These are phyloP conservation scores for Myzus persicae DNA, from an alignment of 1,140 invertebrate species.

Conservation along the genomic window DNA sequence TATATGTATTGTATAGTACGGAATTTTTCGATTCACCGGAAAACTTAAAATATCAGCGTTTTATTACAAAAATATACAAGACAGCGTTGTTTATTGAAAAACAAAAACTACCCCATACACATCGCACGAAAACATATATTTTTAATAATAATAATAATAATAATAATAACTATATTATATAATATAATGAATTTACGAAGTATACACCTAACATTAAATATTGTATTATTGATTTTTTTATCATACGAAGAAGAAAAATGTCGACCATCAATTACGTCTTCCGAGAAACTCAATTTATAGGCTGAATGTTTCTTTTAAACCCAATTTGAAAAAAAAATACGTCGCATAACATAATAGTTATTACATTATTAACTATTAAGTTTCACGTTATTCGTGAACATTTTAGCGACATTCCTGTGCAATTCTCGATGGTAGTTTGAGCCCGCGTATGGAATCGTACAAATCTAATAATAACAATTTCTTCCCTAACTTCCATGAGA, in stretches of 20 bases:
- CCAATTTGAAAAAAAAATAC: neutral
- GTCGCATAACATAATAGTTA: neutral
- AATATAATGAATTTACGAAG: neutral
- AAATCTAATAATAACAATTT: neutral
- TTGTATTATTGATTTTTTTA: neutral
- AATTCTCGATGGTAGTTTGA: neutral
- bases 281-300: neutral
- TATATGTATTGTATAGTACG: neutral
- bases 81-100: neutral
- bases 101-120: neutral
- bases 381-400: neutral
- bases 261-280: neutral
- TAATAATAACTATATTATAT: neutral
- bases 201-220: neutral
- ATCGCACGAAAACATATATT: neutral
- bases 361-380: constrained; percentile 19
- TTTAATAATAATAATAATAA: neutral
- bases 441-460: neutral
- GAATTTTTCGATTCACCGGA: neutral
- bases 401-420: neutral
- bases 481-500: neutral
- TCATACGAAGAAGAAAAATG: neutral
- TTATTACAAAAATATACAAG: neutral
- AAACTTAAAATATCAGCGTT: neutral
- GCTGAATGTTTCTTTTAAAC: neutral